Conservation (phyloP, 1,140 invertebrate species). For the Scaptomyza montana region DNA sequence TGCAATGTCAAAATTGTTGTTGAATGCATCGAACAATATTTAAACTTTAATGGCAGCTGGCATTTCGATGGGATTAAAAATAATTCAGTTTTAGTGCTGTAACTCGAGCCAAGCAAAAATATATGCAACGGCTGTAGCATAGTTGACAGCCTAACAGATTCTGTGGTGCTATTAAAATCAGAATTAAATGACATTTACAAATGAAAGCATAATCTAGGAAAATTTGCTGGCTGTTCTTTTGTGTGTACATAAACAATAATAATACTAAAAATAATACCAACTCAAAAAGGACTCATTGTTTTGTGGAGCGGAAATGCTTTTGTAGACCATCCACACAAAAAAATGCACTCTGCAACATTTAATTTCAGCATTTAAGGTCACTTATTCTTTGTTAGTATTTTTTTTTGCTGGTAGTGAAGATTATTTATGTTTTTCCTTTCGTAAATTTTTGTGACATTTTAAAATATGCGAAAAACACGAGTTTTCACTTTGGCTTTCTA, state of each 20-base stretch:
- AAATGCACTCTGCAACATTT: background rate
- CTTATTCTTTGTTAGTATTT: too few species aligned
- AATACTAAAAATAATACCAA: background rate
- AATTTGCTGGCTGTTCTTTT: background rate
- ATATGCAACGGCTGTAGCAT: too few species aligned
- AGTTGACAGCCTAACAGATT: background rate
- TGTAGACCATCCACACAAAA: background rate
- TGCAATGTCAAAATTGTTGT: background rate
- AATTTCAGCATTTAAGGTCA: too few species aligned
- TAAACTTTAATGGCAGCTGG: background rate
- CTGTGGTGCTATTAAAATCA: background rate
- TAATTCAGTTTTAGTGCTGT: background rate
- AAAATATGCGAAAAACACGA: background rate
- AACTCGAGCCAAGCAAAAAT: background rate
- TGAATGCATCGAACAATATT: background rate
- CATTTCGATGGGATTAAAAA: background rate
- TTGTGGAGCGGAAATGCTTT: background rate
- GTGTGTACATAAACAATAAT: background rate
- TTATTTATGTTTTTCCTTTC: too few species aligned
- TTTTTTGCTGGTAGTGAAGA: too few species aligned
- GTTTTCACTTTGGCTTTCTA: conserved; percentile 2
- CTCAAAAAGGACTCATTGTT: conserved; percentile 1
- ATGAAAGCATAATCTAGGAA: background rate
- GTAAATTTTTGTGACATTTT: too few species aligned
- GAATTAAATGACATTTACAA: too few species aligned